These are phyloP conservation scores for Hafferia zeledoni DNA, from an alignment of 2,797 vertebrate genomes.

Conservation along the genomic window DNA sequence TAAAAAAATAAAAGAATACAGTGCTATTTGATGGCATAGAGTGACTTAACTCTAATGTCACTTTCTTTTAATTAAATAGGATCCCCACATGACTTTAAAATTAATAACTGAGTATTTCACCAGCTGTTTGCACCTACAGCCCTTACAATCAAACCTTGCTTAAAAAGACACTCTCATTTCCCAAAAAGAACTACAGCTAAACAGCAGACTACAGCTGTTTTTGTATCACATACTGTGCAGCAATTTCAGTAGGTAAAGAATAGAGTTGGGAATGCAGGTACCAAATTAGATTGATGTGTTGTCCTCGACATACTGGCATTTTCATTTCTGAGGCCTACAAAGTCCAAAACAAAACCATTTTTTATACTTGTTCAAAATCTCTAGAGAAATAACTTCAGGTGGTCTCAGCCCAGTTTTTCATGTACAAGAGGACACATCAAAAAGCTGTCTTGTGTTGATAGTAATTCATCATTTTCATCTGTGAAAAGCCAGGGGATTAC, in stretches of 20 bases:
- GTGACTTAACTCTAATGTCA: background rate
- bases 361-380: slow-evolving; percentile 79
- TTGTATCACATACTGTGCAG: slow-evolving; percentile 29
- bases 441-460: slow-evolving; percentile 72
- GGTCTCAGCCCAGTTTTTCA: slow-evolving; percentile 72
- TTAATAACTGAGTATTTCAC: background rate
- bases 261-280: slow-evolving; percentile 58
- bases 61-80: background rate
- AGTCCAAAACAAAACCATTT: slow-evolving; percentile 81
- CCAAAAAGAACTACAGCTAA: background rate
- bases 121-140: background rate
- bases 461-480: slow-evolving; percentile 77
- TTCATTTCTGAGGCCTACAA: slow-evolving; percentile 80
- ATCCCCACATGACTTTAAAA: background rate
- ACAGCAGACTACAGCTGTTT: background rate
- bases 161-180: background rate
- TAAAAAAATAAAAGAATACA: background rate
- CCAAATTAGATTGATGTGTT: slow-evolving; percentile 83
- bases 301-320: slow-evolving; percentile 76
- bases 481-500: slow-evolving; percentile 62
- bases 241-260: slow-evolving; percentile 43
- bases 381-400: slow-evolving; percentile 80
- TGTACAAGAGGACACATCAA: slow-evolving; percentile 72
- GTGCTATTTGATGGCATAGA: background rate
- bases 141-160: background rate